These are phyloP conservation scores for Cataglyphis hispanica DNA, from an alignment of 1,140 invertebrate species.

Conservation along the genomic window DNA sequence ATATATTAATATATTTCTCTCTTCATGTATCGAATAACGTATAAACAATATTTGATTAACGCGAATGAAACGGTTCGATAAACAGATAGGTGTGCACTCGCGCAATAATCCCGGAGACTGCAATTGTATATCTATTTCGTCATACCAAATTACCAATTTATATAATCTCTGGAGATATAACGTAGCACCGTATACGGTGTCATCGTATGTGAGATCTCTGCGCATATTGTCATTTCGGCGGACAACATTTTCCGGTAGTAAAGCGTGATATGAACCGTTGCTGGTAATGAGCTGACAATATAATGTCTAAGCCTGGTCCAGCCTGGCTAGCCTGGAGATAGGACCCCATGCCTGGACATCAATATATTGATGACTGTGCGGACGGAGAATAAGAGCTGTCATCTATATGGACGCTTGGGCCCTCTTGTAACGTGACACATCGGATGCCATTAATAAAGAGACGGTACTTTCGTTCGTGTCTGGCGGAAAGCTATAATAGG, in stretches of 20 bases:
- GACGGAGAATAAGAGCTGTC: conserved; percentile 70
- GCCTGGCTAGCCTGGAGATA: conserved; percentile 26
- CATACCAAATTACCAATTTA: conserved; percentile 68
- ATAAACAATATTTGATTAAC: conserved; percentile 62
- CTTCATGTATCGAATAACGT: conserved; percentile 35
- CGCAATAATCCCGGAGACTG: conserved; percentile 57
- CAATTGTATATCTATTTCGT: conserved; percentile 66
- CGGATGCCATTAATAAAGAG: conserved; percentile 66
- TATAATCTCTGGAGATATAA: conserved; percentile 58
- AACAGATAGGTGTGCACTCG: conserved; percentile 51
- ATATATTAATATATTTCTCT: conserved; percentile 43
- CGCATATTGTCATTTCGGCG: conserved; percentile 39
- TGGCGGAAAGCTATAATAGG: conserved; percentile 52
- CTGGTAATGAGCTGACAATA: conserved; percentile 79
- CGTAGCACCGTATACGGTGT: conserved; percentile 22
- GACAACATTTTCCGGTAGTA: conserved; percentile 77
- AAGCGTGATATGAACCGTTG: conserved; percentile 73
- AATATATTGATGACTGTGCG: conserved; percentile 72
- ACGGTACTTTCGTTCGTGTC: conserved; percentile 37
- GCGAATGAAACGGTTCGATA: conserved; percentile 56
- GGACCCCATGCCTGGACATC: conserved; percentile 59
- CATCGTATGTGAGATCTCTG: conserved; percentile 38
- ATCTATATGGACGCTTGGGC: conserved; percentile 58
- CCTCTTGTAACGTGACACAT: conserved; percentile 67
- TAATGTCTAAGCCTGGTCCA: conserved; percentile 69